Conservation (phyloP, 2,888 invertebrate genomes). For the Plagodis dolabraria region DNA sequence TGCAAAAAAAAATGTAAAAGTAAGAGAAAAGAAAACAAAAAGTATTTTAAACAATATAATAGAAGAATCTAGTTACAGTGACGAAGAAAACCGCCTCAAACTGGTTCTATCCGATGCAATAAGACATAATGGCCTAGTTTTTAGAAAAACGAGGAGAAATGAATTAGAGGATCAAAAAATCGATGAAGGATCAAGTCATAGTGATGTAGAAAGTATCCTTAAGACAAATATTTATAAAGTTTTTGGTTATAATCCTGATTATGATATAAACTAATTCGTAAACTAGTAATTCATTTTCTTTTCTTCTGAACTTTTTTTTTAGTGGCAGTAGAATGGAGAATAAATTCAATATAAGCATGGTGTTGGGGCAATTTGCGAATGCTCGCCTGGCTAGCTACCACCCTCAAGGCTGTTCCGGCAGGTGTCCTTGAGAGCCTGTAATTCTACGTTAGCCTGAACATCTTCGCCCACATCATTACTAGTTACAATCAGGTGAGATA, state of each 20-base stretch:
- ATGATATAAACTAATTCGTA: background rate
- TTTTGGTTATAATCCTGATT: slow-evolving; percentile 6
- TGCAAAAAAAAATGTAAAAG: background rate
- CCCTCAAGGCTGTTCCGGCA: no score
- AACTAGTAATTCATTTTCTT: no score
- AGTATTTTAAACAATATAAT: background rate
- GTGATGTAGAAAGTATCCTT: slow-evolving; percentile 11
- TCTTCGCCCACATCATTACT: no score
- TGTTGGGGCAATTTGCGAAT: no score
- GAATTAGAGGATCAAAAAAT: background rate
- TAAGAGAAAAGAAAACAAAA: background rate
- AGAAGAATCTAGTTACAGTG: slow-evolving; percentile 6
- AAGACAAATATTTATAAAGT: slow-evolving; percentile 22
- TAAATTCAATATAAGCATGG: no score
- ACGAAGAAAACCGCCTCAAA: background rate
- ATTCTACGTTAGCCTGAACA: no score
- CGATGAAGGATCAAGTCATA: slow-evolving; percentile 1
- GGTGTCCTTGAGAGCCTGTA: no score
- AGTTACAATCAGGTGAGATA: no score
- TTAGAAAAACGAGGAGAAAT: background rate
- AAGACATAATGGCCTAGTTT: background rate
- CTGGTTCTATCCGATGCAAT: background rate
- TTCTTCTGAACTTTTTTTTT: no score
- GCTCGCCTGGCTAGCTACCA: no score
- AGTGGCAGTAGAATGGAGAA: no score